Conservation (phyloP, 2,888 invertebrate genomes). For the Agrochola lota region DNA sequence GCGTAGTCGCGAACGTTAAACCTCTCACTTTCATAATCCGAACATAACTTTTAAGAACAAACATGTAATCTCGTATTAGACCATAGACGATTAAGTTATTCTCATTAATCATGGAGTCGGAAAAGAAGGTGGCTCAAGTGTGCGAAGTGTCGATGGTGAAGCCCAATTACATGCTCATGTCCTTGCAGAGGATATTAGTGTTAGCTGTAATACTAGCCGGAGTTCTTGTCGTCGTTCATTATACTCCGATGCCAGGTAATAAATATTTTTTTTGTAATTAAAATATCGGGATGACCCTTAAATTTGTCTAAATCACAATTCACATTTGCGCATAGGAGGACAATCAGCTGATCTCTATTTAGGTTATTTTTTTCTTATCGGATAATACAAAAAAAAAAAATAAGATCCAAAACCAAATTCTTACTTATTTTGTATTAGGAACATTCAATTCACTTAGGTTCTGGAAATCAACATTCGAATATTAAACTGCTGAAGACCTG, state of each 20-base stretch:
- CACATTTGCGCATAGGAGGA: no score
- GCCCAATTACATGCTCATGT: constrained; percentile 90
- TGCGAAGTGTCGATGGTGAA: constrained; percentile 77
- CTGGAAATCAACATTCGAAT: neutral
- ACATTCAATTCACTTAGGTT: neutral
- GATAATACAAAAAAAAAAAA: neutral
- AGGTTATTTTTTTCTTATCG: neutral
- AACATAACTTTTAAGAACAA: constrained; percentile 62
- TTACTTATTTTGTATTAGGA: constrained; percentile 1
- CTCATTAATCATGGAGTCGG: constrained; percentile 78
- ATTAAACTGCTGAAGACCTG: neutral
- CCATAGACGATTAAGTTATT: constrained; percentile 46
- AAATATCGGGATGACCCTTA: neutral
- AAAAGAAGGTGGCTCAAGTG: constrained; percentile 76
- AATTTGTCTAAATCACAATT: neutral
- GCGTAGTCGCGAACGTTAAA: constrained; percentile 80
- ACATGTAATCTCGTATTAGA: constrained; percentile 70
- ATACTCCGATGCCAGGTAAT: constrained; percentile 93
- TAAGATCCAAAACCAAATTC: neutral
- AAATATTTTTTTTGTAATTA: constrained; percentile 1
- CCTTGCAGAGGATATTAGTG: constrained; percentile 92
- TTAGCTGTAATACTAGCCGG: constrained; percentile 92
- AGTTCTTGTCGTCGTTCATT: constrained; percentile 93
- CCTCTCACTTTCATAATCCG: constrained; percentile 59
- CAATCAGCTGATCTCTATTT: constrained; percentile 22